Percentiles rank a stretch among this genome's conserved stretches.
Evolutionary conservation across 1,140 invertebrate genomes (phyloP).

Genomic region (Hyles vespertilio): DNA sequence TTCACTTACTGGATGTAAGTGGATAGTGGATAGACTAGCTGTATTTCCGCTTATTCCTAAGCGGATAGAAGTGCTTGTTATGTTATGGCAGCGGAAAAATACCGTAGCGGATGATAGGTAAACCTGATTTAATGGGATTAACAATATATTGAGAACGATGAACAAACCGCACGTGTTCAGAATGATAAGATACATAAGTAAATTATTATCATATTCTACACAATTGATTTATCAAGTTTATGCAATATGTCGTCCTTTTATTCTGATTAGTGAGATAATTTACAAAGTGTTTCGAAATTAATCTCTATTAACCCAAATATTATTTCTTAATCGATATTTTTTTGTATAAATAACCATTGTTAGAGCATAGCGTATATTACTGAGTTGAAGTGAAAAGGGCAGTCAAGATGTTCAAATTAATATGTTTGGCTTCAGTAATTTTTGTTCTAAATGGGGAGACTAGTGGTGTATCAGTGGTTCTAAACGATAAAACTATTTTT

Average conservation of each 20-base stretch:
- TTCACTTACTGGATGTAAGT: too few species aligned
- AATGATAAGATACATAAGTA: conserved; percentile 10
- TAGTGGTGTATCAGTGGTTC: background rate
- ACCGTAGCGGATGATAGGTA: conserved; percentile 2
- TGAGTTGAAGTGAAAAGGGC: background rate
- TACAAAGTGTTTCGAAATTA: background rate
- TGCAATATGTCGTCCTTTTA: conserved; percentile 2
- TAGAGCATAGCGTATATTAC: background rate
- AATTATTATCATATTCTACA: background rate
- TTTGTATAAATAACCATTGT: too few species aligned
- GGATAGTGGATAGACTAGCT: too few species aligned
- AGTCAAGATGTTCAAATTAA: conserved; percentile 9
- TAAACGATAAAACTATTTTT: too few species aligned
- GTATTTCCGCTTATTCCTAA: background rate
- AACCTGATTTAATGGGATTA: conserved; percentile 13
- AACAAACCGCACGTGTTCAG: conserved; percentile 9
- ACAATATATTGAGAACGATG: conserved; percentile 14
- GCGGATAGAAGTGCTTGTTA: background rate
- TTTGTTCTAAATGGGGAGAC: background rate
- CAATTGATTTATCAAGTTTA: background rate
- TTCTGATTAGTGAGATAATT: background rate
- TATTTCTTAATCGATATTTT: background rate
- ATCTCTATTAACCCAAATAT: background rate
- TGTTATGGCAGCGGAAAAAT: conserved; percentile 7
- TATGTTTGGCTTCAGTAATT: background rate